Conservation (phyloP, 2,888 invertebrate genomes). For the Mycalesis mineus region DNA sequence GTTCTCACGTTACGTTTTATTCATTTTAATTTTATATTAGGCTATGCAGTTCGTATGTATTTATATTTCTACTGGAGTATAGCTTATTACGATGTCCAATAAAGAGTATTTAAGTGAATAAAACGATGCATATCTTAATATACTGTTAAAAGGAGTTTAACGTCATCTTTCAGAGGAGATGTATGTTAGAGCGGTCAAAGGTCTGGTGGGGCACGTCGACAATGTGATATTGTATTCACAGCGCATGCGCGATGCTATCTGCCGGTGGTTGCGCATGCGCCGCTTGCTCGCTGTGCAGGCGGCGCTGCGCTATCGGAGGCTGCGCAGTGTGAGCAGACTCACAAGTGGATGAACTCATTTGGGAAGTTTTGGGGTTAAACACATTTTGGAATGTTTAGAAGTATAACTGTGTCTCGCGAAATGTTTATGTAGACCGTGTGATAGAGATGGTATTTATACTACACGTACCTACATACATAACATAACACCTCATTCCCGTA, state of each 20-base stretch:
- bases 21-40: no score
- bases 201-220: constrained; percentile 7
- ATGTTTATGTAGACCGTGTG: no score
- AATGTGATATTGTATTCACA: constrained; percentile 14
- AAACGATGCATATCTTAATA: not conserved
- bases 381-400: not conserved
- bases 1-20: no score
- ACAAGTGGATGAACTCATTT: not conserved
- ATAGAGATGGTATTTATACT: no score
- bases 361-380: not conserved
- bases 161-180: constrained; percentile 4
- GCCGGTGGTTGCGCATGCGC: not conserved
- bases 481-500: no score
- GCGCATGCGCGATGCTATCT: constrained; percentile 13
- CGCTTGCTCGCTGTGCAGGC: not conserved
- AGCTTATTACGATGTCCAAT: no score
- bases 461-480: no score
- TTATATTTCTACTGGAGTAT: no score
- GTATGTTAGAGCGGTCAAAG: constrained; percentile 8
- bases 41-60: no score
- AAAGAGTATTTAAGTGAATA: not conserved
- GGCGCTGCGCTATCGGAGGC: constrained; percentile 9
- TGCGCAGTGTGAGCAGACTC: not conserved
- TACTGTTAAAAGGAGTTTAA: not conserved
- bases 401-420: not conserved